Base-by-base conservation (phyloP, 2,113 vertebrate species). In the Aleadryas rufinucha region DNA sequence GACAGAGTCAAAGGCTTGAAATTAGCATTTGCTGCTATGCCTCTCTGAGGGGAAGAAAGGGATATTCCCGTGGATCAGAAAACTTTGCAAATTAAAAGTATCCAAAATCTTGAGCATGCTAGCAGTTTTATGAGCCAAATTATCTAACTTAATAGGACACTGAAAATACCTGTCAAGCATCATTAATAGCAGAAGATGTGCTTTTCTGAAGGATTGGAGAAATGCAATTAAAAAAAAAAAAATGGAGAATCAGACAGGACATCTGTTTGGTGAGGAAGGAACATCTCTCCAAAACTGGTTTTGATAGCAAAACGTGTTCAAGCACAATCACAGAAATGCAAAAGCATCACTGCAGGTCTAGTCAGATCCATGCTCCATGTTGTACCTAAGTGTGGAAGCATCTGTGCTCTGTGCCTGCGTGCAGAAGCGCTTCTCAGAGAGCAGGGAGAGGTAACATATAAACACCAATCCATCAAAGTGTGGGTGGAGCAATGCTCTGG, bases 391-490 rank as follows among this genome's bases (percentile, higher is more conserved):
- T 7, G 21, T 45, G 68, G 50, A 70, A 84, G 52, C 0, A 1
- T 22, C 53, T 78, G 68, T 21, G 20, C 69, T 54, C 28, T 31
- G 70, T 61, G 79, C 33, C 56, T 87, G 68, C 1, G 4, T 54
- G 69, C 74, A 63, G 20, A 8, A 68, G 61, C 0, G 0, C 42
- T 90, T 56, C 27, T 33, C 84, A 31, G 85, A 68, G 61, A 76
- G 41, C 68, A 33, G 71, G 66, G 68, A 95, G 61, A 61, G 2
- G 88, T 26, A 82, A 63, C 35, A 42, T 11, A 31, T 26, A 87
- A 93, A 91, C 84, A 83, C 85, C 88, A 85, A 95, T 95, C 95
- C 90, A 94, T 93, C 96, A 91, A 42, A 56, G 74, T 85, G 95
- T 84, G 84, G 96, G 95, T 83, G 95, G 90, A 96, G 92, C 85